These are phyloP conservation scores for Limonius californicus DNA, from an alignment of 1,140 invertebrate genomes.

Conservation along the genomic window DNA sequence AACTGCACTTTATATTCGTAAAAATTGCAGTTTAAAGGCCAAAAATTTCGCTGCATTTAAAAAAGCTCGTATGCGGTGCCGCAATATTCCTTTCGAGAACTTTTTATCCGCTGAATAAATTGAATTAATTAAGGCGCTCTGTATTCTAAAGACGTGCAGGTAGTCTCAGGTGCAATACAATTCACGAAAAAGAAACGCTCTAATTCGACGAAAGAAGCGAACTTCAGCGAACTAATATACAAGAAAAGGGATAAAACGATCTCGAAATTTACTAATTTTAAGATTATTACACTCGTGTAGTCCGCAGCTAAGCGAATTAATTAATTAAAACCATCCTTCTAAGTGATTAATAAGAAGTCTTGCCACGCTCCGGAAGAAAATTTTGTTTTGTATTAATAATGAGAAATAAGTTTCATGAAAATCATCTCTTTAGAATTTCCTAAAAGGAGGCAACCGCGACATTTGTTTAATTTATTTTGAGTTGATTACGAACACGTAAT, in stretches of 20 bases:
- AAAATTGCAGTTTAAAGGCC: not conserved
- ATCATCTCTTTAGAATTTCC: too few relatives aligned
- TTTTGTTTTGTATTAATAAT: not conserved
- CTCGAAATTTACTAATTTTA: not conserved
- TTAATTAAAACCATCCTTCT: not conserved
- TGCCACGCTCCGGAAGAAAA: not conserved
- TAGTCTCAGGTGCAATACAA: slow-evolving; percentile 1
- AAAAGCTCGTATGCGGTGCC: not conserved
- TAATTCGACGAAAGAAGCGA: slow-evolving; percentile 1
- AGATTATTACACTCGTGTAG: slow-evolving; percentile 1
- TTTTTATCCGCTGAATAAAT: not conserved
- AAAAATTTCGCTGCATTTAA: not conserved
- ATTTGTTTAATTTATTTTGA: too few relatives aligned
- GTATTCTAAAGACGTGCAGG: not conserved
- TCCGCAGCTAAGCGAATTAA: not conserved
- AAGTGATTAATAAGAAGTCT: not conserved
- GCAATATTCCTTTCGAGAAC: not conserved
- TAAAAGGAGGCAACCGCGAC: too few relatives aligned
- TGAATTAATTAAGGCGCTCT: slow-evolving; percentile 1
- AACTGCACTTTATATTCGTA: too few relatives aligned
- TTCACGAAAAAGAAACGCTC: not conserved
- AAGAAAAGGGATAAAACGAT: not conserved
- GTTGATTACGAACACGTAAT: too few relatives aligned
- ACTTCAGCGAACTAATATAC: not conserved
- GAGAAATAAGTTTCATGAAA: not conserved